A percentile compares a stretch with the other conserved stretches of the same genome.
Evolutionary conservation across 2,797 vertebrate species (phyloP).

Genomic region (Morus bassanus): DNA sequence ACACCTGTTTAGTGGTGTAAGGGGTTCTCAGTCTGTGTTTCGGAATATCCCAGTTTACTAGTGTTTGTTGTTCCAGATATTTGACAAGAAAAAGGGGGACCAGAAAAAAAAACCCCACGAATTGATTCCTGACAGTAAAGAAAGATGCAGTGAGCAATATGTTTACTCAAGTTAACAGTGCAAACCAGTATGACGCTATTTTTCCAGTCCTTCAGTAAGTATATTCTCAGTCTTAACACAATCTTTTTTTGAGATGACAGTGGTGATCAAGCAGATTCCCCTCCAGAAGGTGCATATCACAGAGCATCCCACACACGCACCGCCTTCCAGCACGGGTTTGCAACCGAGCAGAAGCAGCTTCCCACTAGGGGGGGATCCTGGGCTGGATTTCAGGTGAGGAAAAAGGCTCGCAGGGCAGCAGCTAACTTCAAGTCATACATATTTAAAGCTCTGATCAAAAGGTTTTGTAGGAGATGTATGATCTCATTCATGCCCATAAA

Average conservation of each 20-base stretch:
- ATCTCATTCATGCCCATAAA: not conserved
- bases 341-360: not conserved
- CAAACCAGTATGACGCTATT: not conserved
- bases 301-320: not conserved
- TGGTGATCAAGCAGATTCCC: not conserved
- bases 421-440: not conserved
- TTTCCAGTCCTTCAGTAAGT: not conserved
- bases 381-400: not conserved
- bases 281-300: not conserved
- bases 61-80: not conserved
- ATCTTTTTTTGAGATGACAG: not conserved
- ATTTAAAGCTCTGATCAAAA: not conserved
- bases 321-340: not conserved
- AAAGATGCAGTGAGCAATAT: accelerated
- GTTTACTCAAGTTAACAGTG: not conserved
- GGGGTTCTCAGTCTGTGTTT: not conserved
- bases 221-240: not conserved
- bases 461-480: not conserved
- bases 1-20: not conserved
- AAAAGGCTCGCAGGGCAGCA: not conserved
- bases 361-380: slow-evolving; percentile 27
- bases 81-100: not conserved
- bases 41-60: not conserved
- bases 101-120: not conserved
- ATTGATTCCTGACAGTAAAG: not conserved